phyloP scores from a whole-genome alignment of 64 coral and sea anemone species.

The Montipora sp. region DNA sequence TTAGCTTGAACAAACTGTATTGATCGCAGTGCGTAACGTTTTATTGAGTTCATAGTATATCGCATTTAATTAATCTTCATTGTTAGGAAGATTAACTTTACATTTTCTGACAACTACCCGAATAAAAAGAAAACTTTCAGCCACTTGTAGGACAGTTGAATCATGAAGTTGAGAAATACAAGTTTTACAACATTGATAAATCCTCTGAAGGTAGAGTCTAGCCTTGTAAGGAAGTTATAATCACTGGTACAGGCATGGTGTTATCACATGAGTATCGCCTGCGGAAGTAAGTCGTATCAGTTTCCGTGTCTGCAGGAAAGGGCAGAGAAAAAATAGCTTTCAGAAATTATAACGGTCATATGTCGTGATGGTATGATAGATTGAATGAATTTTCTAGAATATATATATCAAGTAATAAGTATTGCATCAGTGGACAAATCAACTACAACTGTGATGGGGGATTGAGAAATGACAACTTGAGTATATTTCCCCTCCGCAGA shows the following conservation, averaged over 20 bases:
- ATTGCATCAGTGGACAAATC: too few relatives aligned
- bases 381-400: too few relatives aligned
- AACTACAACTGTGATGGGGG: too few relatives aligned
- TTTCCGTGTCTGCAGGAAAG: neutral
- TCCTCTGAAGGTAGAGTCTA: neutral
- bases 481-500: too few relatives aligned
- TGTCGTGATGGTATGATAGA: too few relatives aligned
- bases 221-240: neutral
- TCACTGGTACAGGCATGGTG: neutral
- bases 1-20: neutral
- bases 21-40: neutral
- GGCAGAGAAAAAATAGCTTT: neutral
- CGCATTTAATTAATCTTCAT: neutral
- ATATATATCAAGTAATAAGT: too few relatives aligned
- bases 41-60: neutral
- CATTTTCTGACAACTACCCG: neutral
- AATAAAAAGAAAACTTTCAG: neutral
- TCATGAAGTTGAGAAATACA: neutral
- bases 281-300: neutral
- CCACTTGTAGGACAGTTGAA: neutral
- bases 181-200: neutral
- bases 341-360: neutral
- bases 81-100: neutral
- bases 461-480: too few relatives aligned
- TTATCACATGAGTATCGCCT: neutral